phyloP scores from a whole-genome alignment of 2,113 vertebrate species.

The Hippocampus mohnikei region DNA sequence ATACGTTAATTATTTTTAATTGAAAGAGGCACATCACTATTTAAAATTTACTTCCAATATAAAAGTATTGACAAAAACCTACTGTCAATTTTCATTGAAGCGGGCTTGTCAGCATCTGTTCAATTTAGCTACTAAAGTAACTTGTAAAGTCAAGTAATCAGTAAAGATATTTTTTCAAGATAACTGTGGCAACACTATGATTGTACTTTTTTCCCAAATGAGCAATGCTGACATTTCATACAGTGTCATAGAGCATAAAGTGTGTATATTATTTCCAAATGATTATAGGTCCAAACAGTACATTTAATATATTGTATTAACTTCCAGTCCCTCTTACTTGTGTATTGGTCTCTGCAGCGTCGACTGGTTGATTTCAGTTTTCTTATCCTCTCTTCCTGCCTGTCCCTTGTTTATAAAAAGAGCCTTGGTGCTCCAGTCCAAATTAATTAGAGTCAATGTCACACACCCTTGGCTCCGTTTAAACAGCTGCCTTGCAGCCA shows the following conservation, averaged over 20 bases:
- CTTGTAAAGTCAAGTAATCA: no score
- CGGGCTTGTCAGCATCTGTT: no score
- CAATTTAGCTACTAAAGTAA: no score
- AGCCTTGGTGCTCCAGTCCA: background rate
- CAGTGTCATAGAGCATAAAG: background rate
- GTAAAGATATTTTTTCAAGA: no score
- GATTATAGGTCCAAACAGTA: background rate
- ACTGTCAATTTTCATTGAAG: no score
- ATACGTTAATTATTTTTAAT: no score
- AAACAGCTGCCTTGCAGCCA: slow-evolving; percentile 29
- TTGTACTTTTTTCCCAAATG: background rate
- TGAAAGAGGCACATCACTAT: no score
- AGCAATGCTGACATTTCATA: background rate
- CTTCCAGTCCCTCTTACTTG: background rate
- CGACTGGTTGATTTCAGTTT: background rate
- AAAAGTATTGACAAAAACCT: no score
- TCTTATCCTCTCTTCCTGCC: background rate
- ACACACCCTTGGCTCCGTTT: slow-evolving; percentile 19
- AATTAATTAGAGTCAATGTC: slow-evolving; percentile 21
- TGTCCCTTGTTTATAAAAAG: background rate
- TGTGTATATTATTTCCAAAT: background rate
- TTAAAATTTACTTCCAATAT: no score
- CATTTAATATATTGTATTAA: background rate
- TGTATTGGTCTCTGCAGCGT: background rate
- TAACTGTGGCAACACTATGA: background rate